These are phyloP conservation scores for Otus scops DNA, from an alignment of 2,797 vertebrate genomes.

Conservation along the genomic window DNA sequence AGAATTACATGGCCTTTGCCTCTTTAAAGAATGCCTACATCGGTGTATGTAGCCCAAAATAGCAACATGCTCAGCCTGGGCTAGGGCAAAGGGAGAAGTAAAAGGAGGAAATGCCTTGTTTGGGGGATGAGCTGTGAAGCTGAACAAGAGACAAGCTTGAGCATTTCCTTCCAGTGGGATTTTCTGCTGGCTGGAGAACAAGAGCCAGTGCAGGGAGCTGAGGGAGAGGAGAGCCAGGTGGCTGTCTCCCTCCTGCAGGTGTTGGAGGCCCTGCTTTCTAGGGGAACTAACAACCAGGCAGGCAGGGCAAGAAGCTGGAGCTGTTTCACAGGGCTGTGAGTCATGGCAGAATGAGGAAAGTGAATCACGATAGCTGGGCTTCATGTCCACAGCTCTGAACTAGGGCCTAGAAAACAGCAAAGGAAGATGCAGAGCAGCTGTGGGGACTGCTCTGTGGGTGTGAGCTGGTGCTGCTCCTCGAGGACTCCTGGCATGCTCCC, in stretches of 20 bases:
- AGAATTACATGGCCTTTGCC: not conserved
- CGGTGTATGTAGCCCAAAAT: not conserved
- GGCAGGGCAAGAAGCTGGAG: not conserved
- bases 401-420: not conserved
- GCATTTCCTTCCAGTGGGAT: not conserved
- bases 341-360: not conserved
- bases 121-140: not conserved
- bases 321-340: not conserved
- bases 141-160: not conserved
- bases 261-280: not conserved
- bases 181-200: not conserved
- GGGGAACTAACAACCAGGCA: not conserved
- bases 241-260: not conserved
- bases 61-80: not conserved
- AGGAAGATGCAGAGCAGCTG: not conserved
- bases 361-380: not conserved
- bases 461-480: not conserved
- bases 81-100: slow-evolving; percentile 4
- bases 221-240: fast-evolving
- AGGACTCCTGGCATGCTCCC: fast-evolving
- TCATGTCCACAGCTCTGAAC: not conserved
- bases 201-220: not conserved
- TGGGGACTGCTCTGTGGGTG: fast-evolving
- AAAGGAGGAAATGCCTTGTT: slow-evolving; percentile 23
- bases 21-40: not conserved